Conservation (phyloP, 2,797 vertebrate genomes). For the Squalus acanthias region DNA sequence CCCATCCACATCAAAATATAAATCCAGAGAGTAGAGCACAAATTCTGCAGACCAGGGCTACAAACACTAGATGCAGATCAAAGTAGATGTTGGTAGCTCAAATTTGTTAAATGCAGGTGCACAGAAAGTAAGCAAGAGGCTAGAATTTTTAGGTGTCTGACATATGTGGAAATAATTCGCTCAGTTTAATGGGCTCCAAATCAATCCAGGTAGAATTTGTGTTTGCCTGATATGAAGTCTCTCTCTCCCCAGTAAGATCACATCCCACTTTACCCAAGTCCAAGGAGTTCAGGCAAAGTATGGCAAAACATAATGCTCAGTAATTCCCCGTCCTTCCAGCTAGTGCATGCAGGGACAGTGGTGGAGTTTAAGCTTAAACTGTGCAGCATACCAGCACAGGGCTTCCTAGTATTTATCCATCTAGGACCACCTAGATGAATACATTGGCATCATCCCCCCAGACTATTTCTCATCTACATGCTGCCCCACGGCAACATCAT, state of each 20-base stretch:
- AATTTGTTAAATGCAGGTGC: neutral
- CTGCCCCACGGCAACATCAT: neutral
- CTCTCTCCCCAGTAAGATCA: neutral
- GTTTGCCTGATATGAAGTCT: neutral
- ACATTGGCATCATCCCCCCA: neutral
- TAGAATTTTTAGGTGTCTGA: neutral
- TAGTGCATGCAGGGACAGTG: neutral
- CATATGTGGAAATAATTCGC: neutral
- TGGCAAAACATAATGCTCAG: neutral
- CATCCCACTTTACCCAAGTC: neutral
- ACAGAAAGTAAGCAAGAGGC: neutral
- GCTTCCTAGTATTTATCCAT: neutral
- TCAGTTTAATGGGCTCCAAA: neutral
- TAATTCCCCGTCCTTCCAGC: neutral
- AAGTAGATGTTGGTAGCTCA: neutral
- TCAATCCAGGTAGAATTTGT: neutral
- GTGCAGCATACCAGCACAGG: no score
- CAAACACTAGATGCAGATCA: neutral
- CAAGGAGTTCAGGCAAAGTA: neutral
- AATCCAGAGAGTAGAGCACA: neutral
- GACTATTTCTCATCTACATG: neutral
- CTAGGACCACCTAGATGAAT: neutral
- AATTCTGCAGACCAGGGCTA: neutral
- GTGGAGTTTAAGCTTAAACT: neutral
- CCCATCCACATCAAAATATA: neutral